A percentile compares a stretch with the other conserved stretches of the same genome.
Conservation (phyloP, 2,888 invertebrate species). For the Nebria brevicollis region DNA sequence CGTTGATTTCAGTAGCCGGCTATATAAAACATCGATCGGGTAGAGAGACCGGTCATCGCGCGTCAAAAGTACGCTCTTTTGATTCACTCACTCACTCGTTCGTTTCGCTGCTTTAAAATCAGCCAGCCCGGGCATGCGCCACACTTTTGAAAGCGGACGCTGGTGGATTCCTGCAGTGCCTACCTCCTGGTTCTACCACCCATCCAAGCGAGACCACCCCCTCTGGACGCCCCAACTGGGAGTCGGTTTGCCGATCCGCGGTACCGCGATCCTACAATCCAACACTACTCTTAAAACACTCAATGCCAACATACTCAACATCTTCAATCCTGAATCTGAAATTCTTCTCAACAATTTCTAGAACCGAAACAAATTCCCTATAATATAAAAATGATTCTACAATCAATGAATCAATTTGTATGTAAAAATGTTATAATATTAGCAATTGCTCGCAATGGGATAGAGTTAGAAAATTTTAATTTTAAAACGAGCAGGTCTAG, state of each 20-base stretch:
- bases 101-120: constrained; percentile 48
- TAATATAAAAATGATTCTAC: too few species aligned
- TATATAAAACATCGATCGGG: constrained; percentile 66
- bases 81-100: constrained; percentile 60
- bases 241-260: too few species aligned
- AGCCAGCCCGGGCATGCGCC: constrained; percentile 39
- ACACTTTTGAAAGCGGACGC: background rate
- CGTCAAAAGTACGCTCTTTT: constrained; percentile 65
- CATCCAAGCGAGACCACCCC: background rate
- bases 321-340: too few species aligned
- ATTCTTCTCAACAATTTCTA: too few species aligned
- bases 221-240: background rate
- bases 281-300: too few species aligned
- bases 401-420: too few species aligned
- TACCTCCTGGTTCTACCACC: background rate
- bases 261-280: too few species aligned
- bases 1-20: constrained; percentile 49
- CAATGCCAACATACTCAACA: too few species aligned
- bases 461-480: background rate
- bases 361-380: too few species aligned
- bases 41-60: constrained; percentile 62
- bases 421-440: too few species aligned
- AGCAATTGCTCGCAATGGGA: too few species aligned
- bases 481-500: background rate
- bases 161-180: constrained; percentile 27